phyloP scores from a whole-genome alignment of 2,797 vertebrate genomes.

The Chloroceryle amazona region DNA sequence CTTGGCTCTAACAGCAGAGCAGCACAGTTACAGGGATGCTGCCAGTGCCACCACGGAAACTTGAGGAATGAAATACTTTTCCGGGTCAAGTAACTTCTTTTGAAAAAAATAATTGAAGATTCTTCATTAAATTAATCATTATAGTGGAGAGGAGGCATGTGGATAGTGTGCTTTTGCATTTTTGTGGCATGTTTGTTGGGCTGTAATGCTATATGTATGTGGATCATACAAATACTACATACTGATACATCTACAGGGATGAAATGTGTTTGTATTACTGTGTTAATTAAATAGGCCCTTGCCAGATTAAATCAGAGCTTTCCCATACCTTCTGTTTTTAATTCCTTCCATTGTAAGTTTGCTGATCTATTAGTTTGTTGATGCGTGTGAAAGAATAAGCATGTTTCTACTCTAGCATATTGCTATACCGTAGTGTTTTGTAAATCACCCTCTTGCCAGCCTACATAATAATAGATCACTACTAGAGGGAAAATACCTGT shows the following conservation, averaged over 20 bases:
- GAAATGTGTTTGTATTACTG: neutral
- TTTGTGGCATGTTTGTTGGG: neutral
- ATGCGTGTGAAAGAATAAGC: slow-evolving; percentile 39
- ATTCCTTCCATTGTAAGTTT: neutral
- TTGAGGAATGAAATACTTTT: neutral
- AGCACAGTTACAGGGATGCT: neutral
- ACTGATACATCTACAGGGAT: neutral
- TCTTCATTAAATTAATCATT: neutral
- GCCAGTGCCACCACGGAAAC: neutral
- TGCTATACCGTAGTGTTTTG: slow-evolving; percentile 17
- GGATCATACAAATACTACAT: neutral
- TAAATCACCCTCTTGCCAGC: slow-evolving; percentile 63
- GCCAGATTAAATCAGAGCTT: neutral
- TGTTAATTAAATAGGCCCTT: neutral
- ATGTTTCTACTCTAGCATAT: slow-evolving; percentile 42
- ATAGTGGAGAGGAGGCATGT: neutral
- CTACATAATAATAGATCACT: slow-evolving; percentile 32
- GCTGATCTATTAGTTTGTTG: neutral
- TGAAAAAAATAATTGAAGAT: neutral
- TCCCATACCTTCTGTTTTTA: slow-evolving; percentile 7
- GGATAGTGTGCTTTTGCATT: neutral
- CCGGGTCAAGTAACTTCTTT: neutral
- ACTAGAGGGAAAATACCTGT: slow-evolving; percentile 69
- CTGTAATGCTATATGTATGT: neutral
- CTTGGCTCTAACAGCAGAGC: neutral